Evolutionary conservation across 1,140 invertebrate genomes (phyloP).

Genomic region (Drosophila funebris): DNA sequence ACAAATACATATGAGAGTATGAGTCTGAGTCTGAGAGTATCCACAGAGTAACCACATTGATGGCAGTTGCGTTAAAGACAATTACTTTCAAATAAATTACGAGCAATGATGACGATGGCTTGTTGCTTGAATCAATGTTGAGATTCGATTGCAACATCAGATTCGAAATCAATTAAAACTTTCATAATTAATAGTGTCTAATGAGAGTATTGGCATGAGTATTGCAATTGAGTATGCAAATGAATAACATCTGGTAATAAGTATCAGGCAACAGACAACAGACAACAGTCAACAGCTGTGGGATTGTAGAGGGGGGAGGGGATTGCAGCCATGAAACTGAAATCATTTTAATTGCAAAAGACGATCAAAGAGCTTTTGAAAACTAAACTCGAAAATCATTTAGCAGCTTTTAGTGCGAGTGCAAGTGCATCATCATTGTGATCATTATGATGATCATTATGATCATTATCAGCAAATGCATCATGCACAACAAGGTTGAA

Average conservation of each 20-base stretch:
- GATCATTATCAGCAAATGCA: conserved; percentile 44
- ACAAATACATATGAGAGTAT: too few species aligned
- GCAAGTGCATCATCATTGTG: conserved; percentile 45
- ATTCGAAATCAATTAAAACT: conserved; percentile 42
- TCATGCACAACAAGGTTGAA: conserved; percentile 59
- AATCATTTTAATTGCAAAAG: conserved; percentile 60
- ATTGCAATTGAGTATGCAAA: conserved; percentile 48
- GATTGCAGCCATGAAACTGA: conserved; percentile 21
- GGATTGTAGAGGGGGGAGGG: not conserved
- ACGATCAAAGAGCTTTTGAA: conserved; percentile 41
- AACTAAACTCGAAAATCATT: conserved; percentile 57
- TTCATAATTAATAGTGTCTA: conserved; percentile 47
- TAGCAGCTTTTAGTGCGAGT: conserved; percentile 64
- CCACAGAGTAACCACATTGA: conserved; percentile 30
- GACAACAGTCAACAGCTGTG: not conserved
- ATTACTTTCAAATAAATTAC: conserved; percentile 45
- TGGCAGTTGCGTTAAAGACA: conserved; percentile 27
- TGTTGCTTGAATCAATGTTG: conserved; percentile 12
- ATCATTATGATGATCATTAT: conserved; percentile 1
- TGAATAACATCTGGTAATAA: conserved; percentile 32
- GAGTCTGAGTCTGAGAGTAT: not conserved
- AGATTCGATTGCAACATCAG: conserved; percentile 4
- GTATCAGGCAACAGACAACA: conserved; percentile 1
- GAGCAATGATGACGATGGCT: conserved; percentile 22
- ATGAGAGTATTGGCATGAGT: conserved; percentile 23